Evolutionary conservation across 2,113 vertebrate species (phyloP), one percentile per base, ranked within the genome.

Genomic region (Aspiorhynchus laticeps): DNA sequence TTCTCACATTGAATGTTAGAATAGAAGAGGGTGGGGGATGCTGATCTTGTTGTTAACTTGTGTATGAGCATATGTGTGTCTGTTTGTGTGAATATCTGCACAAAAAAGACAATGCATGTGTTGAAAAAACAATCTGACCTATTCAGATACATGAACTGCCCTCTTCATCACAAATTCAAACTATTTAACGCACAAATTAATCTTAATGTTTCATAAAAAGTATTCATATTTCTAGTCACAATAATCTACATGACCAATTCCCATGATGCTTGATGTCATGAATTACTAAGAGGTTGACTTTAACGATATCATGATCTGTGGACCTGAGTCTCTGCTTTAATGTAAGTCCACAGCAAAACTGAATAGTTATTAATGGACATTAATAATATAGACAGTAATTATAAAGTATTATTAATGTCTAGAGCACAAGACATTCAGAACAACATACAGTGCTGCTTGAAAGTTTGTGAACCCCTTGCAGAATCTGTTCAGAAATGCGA

Each of bases 1-100:
- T 92, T 93, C 88, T 86, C 88, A 41, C 82, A 75, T 21, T 48
- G 65, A 85, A 79, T 76, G 51, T 83, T 73, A 88, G 87, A 88
- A 85, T 12, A 38, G 71, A 74, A 76, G n/a, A 26, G 28, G 65
- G 33, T 73, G 85, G 77, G 82, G 14, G 43, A 61, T 51, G 15
- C 21, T 75, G 79, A 51, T 83, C 26, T 53, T 82, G 36, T 65
- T 28, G n/a, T 82, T 71, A 53, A 33, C n/a, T 28, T 67, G 17
- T 67, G 38, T 11, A 7, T 46, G 9, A 5, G 59, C 4, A 9
- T 59, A 9, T 59, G 56, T 82, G n/a, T 48, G 41, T 56, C 0
- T 63, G 14, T 67, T 17, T 67, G 63, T 67, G 19, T 33, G 51
- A 14, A 79, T 61, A 61, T 31, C 63, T 69, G 10, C 61, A 14